Base-by-base conservation (phyloP, 2,113 vertebrate genomes). In the Pachyramphus minor region DNA sequence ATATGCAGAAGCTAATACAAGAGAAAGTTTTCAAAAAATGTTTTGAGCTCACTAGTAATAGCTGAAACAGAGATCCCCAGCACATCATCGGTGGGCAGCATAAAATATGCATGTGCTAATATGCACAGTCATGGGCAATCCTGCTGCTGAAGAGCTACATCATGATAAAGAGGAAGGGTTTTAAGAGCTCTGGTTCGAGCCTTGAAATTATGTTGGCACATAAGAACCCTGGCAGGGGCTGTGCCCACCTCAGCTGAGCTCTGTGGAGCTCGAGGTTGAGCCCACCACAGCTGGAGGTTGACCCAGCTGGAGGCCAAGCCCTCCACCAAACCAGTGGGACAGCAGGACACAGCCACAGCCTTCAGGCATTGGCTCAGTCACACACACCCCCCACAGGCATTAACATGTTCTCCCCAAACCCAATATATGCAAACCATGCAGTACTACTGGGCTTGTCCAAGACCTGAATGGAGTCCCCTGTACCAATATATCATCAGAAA, bases 21-120 rank as follows among this genome's bases (percentile, higher is more conserved):
- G 8, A 55, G 28, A 33, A 93, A 86, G 71, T 72, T 69, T 94
- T 66, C 6, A n/a, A 91, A 92, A 75, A 76, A 45, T 22, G 27
- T 9, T 74, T 64, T 88, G 67, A 72, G 62, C 30, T 90, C 35
- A 63, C 53, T 42, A 59, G 12, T 31, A 78, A 56, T 4, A 59
- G 47, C 18, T 52, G 50, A 83, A 94, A 78, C 13, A 53, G 53
- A 66, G 73, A 87, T 69, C 10, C 41, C 21, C 31, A 68, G 42
- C 22, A 64, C 24, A 45, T 27, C 76, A 28, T 0, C 27, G 41
- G n/a, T 13, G 52, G 11, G 47, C 67, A 77, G 53, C 68, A 83
- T 44, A 33, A 85, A 75, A 96, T 55, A 68, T 35, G 39, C 23
- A 58, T 3, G 53, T 66, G 59, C 71, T 62, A 41, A 49, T 35